Base-by-base conservation (phyloP, 2,113 vertebrate species). In the Pholis gunnellus region DNA sequence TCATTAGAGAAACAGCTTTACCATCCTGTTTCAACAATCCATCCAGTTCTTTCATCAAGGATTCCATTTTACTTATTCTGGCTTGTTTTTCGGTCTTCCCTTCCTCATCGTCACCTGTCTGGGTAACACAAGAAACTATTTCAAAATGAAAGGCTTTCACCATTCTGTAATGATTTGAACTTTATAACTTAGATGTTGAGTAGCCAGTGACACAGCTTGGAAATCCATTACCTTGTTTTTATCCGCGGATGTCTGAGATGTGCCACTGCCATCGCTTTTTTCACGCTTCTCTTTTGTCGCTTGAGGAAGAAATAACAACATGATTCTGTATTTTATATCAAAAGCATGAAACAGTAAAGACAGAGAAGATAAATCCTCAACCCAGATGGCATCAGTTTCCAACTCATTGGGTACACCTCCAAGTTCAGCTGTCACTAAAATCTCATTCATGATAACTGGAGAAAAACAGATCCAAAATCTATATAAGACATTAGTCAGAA, bases 21-120 rank as follows among this genome's bases (percentile, higher is more conserved):
- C 98, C 98, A 93, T 99, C 97, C 14, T 97, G 95, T 89, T 96
- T 96, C 63, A 97, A 92, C 83, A 99, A 92, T 20, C 91, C 95
- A 68, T 97, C 96, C 87, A 99, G 84, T 83, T 99, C 97, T 61
- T 96, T 97, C 76, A 95, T 96, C 68, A 99, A 92, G 76, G 95
- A 94, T 68, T 96, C 96, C 87, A 97, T 96, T 85, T 96, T 96
- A 88, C 93, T 96, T 42, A 95, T 95, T 42, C 95, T 95, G 40
- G 89, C 93, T 90, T 96, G 96, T 91, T 94, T 95, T 40, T 96
- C 95, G 71, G 75, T 95, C 91, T 94, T 96, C 56, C 90, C 93
- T 68, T 96, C 95, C 80, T 95, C 95, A 68, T 95, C 92, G 54
- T 96, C 94, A 85, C 91, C 93, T 75, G 94, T 93, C 96, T 97